Evolutionary conservation across 2,888 invertebrate genomes (phyloP).

Genomic region (Mythimna pallens): DNA sequence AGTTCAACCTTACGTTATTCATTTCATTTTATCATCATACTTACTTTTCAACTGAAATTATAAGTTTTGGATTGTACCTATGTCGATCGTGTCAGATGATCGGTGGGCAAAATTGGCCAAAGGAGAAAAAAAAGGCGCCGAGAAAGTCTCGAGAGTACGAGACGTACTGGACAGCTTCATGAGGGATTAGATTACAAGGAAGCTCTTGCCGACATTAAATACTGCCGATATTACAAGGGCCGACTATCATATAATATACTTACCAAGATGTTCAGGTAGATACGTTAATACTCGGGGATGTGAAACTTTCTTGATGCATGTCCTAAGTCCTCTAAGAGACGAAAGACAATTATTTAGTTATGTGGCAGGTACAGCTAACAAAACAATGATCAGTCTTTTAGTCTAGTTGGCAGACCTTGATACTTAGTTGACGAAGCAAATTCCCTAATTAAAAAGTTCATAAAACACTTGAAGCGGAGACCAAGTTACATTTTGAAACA

Average conservation of each 20-base stretch:
- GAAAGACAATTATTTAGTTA: constrained; percentile 26
- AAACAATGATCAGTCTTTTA: constrained; percentile 28
- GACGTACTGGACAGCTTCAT: not conserved
- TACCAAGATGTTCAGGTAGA: constrained; percentile 6
- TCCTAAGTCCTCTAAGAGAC: constrained; percentile 14
- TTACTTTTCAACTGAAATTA: constrained; percentile 1
- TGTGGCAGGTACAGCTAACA: constrained; percentile 9
- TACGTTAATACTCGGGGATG: constrained; percentile 12
- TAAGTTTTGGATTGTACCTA: not conserved
- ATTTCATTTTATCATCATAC: constrained; percentile 16
- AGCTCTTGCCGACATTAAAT: too few species aligned
- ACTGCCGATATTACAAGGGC: too few species aligned
- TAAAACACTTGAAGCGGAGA: not conserved
- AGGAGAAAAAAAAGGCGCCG: too few species aligned
- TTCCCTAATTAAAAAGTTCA: constrained; percentile 9
- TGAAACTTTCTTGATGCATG: constrained; percentile 36
- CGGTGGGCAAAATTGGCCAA: too few species aligned
- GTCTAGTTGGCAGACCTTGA: constrained; percentile 2
- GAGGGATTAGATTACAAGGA: not conserved
- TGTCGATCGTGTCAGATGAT: too few species aligned
- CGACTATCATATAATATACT: not conserved
- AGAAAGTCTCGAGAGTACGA: not conserved
- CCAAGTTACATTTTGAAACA: not conserved
- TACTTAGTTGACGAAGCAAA: not conserved
- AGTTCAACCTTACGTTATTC: constrained; percentile 34